These are phyloP conservation scores for Alauda arvensis DNA, from an alignment of 2,797 vertebrate genomes.

Conservation along the genomic window DNA sequence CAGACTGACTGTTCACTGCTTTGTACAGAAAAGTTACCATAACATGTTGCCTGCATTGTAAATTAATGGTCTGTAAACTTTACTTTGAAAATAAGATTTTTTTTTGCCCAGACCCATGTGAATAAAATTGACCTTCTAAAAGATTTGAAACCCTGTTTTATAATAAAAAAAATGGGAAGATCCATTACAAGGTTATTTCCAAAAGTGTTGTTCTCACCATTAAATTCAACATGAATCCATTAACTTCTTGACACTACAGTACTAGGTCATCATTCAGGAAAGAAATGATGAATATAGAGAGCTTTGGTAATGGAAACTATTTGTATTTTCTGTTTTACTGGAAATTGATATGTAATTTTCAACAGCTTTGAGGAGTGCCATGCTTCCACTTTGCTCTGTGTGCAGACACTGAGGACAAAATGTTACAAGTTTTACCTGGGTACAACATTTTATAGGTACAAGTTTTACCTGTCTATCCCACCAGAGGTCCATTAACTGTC, in stretches of 20 bases:
- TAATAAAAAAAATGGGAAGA: constrained; percentile 57
- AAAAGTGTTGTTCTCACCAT: constrained; percentile 58
- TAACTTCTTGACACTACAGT: constrained; percentile 60
- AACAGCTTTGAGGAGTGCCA: constrained; percentile 32
- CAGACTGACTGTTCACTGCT: neutral
- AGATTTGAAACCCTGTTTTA: constrained; percentile 19
- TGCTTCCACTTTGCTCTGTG: constrained; percentile 28
- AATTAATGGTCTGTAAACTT: constrained; percentile 55
- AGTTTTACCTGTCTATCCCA: constrained; percentile 48
- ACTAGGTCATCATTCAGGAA: constrained; percentile 36
- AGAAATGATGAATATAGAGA: constrained; percentile 29
- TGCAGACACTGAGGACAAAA: constrained; percentile 39
- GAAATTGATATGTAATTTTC: constrained; percentile 56
- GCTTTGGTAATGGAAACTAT: constrained; percentile 44
- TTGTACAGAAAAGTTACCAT: constrained; percentile 23
- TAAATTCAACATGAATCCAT: constrained; percentile 67
- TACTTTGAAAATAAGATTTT: constrained; percentile 37
- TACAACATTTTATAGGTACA: neutral
- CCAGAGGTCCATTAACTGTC: constrained; percentile 56
- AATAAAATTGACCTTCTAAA: constrained; percentile 56
- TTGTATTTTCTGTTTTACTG: constrained; percentile 54
- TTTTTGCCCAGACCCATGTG: constrained; percentile 5
- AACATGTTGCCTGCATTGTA: constrained; percentile 24
- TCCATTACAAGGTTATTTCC: constrained; percentile 55
- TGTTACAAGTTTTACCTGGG: constrained; percentile 44